Evolutionary conservation across 2,113 vertebrate genomes (phyloP).

Genomic region (Hippocampus guttulatus): DNA sequence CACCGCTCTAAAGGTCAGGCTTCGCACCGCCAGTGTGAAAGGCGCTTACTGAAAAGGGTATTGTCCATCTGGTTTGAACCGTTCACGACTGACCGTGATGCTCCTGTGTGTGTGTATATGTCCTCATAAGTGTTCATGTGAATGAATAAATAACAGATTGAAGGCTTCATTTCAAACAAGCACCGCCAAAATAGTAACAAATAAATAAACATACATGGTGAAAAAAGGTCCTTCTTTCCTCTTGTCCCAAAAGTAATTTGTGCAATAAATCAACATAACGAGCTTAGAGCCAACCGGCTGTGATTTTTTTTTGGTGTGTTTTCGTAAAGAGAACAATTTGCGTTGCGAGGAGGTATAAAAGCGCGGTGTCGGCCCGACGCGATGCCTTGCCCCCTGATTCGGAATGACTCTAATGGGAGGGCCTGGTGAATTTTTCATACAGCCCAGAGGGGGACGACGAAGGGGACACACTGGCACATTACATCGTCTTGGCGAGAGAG

Average conservation of each 20-base stretch:
- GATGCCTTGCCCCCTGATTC: slow-evolving; percentile 62
- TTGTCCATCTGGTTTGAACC: slow-evolving; percentile 33
- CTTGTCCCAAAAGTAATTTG: background rate
- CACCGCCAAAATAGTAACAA: background rate
- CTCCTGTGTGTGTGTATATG: background rate
- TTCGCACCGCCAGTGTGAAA: slow-evolving; percentile 56
- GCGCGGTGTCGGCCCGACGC: slow-evolving; percentile 40
- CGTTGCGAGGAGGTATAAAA: slow-evolving; percentile 44
- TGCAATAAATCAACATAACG: background rate
- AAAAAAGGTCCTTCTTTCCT: background rate
- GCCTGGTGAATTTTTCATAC: slow-evolving; percentile 79
- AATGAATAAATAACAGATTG: background rate
- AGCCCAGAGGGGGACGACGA: slow-evolving; percentile 70
- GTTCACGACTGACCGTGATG: background rate
- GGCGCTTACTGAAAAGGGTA: slow-evolving; percentile 40
- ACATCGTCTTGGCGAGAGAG: slow-evolving; percentile 34
- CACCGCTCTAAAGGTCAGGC: slow-evolving; percentile 59
- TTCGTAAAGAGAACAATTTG: slow-evolving; percentile 59
- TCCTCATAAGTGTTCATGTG: background rate
- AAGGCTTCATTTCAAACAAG: background rate
- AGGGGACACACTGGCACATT: slow-evolving; percentile 40
- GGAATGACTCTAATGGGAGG: slow-evolving; percentile 75
- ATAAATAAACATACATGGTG: too few species aligned
- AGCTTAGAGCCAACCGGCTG: slow-evolving; percentile 17
- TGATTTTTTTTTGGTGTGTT: slow-evolving; percentile 44